Evolutionary conservation across 2,113 vertebrate genomes (phyloP), one percentile per base, ranked within the genome.

Genomic region (Zosterops lateralis): DNA sequence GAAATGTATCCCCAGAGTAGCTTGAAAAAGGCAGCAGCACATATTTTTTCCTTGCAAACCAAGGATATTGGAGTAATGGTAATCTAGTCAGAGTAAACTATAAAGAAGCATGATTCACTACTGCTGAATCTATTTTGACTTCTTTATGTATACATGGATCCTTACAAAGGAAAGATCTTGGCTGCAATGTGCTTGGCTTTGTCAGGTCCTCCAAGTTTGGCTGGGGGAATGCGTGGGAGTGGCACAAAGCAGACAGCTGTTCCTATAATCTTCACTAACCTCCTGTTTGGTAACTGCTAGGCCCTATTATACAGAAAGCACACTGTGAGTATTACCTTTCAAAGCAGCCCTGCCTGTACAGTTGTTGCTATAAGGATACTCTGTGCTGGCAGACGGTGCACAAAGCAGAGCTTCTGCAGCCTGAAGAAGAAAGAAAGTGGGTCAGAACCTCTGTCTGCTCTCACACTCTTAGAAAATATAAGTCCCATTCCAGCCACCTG

Each of bases 241-340:
- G 51, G 84, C 81, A 58, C 29, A 74, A 86, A 83, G 79, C 67
- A 91, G 71, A 87, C 93, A 97, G 89, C 95, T 96, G 93, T 25
- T 91, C 73, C 86, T 90, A 16, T 85, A 87, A 85, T 93, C 84
- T 92, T 67, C 56, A 5, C 58, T 74, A 89, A 60, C 94, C 84
- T 87, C 82, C 74, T 90, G 78, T 87, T 95, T 95, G 1, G 1
- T 92, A 95, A 92, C 81, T 94, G 78, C 87, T 83, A 85, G 68
- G 72, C 80, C 75, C 75, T 14, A 72, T 70, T 84, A 84, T 80
- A 93, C 36, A 48, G 71, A 92, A 85, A 87, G 89, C 64, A 79
- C 82, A 58, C n/a, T 79, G 38, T 51, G 48, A 86, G 84, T 78
- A 87, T 92, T 96, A 87, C 93, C 53, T 95, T 97, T 95, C 91